A percentile compares a stretch with the other conserved stretches of the same genome.
Conservation (phyloP, 1,140 invertebrate genomes). For the Phymorhynchus buccinoides region DNA sequence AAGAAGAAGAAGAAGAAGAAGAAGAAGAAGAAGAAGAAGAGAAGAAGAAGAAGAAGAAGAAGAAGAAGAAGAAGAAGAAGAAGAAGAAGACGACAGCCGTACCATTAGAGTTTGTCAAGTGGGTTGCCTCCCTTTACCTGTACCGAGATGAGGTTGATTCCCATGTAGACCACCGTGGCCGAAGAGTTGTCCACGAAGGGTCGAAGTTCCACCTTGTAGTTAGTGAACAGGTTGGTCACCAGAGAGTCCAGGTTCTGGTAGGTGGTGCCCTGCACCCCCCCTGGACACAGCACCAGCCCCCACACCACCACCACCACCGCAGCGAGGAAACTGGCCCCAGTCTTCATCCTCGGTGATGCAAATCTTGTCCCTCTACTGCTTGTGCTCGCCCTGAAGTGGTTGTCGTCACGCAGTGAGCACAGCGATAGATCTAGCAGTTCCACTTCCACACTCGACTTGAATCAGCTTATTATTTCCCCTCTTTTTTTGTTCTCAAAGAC, state of each 20-base stretch:
- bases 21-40: conserved; percentile 30
- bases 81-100: too few relatives aligned
- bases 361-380: too few relatives aligned
- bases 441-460: too few relatives aligned
- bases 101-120: too few relatives aligned
- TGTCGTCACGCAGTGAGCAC: too few relatives aligned
- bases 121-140: background rate
- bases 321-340: too few relatives aligned
- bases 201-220: background rate
- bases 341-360: too few relatives aligned
- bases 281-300: background rate
- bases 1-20: conserved; percentile 30
- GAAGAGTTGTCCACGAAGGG: background rate
- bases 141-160: background rate
- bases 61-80: conserved; percentile 5
- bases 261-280: background rate
- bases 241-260: background rate
- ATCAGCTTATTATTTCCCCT: too few relatives aligned
- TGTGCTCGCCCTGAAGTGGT: too few relatives aligned
- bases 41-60: conserved; percentile 41
- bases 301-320: conserved; percentile 2
- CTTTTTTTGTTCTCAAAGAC: too few relatives aligned
- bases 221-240: background rate
- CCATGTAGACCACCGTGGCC: background rate
- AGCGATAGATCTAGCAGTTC: too few relatives aligned